A percentile compares a stretch with the other conserved stretches of the same genome.
phyloP scores from a whole-genome alignment of 2,797 vertebrate genomes.

The Sebastes taczanowskii region DNA sequence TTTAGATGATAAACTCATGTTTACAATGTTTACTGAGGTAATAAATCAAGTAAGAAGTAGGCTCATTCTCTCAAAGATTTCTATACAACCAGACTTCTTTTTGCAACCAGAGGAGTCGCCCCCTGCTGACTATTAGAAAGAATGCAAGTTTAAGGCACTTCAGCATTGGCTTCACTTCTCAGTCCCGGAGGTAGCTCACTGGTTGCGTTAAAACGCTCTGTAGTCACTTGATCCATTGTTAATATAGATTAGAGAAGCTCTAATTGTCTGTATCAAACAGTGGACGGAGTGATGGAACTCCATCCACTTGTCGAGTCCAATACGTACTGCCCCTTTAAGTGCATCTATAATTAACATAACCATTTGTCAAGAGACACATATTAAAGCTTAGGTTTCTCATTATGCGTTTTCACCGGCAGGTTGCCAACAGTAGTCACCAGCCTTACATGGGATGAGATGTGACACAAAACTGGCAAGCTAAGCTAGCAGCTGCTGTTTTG shows the following conservation, averaged over 20 bases:
- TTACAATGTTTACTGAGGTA: too few species aligned
- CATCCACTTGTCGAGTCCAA: background rate
- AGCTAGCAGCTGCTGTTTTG: slow-evolving; percentile 29
- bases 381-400: background rate
- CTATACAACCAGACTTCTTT: too few species aligned
- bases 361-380: background rate
- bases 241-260: background rate
- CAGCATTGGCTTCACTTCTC: too few species aligned
- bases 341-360: background rate
- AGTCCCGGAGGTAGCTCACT: too few species aligned
- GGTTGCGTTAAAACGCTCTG: background rate
- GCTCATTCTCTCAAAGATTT: too few species aligned
- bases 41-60: too few species aligned
- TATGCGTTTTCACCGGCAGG: background rate
- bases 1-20: too few species aligned
- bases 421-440: slow-evolving; percentile 2
- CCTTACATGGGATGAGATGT: slow-evolving; percentile 8
- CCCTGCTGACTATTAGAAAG: too few species aligned
- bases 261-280: background rate
- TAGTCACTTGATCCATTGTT: background rate
- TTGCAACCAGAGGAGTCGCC: too few species aligned
- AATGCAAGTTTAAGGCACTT: too few species aligned
- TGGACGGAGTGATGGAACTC: background rate
- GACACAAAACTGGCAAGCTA: slow-evolving; percentile 27
- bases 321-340: background rate